phyloP scores from a whole-genome alignment of 2,888 invertebrate species.

The Zootermopsis nevadensis region DNA sequence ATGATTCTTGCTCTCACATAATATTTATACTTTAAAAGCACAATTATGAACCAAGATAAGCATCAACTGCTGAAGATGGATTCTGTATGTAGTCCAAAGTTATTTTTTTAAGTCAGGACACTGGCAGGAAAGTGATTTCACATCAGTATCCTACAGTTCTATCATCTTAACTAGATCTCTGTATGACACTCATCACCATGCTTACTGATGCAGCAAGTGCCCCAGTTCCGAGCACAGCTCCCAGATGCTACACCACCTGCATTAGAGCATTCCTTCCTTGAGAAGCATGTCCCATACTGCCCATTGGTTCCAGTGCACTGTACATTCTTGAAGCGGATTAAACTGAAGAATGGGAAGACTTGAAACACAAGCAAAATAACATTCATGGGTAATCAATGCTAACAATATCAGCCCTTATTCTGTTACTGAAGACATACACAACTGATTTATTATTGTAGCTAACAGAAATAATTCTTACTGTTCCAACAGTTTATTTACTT shows the following conservation, averaged over 20 bases:
- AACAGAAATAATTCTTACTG: too few relatives aligned
- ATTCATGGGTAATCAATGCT: too few relatives aligned
- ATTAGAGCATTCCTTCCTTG: conserved; percentile 78
- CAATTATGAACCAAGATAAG: too few relatives aligned
- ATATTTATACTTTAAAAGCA: too few relatives aligned
- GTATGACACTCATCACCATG: conserved; percentile 52
- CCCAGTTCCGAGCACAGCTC: conserved; percentile 78
- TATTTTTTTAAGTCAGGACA: too few relatives aligned
- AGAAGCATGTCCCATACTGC: conserved; percentile 80
- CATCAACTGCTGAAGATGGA: too few relatives aligned
- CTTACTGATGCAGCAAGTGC: conserved; percentile 87
- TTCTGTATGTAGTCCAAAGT: too few relatives aligned
- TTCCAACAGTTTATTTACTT: too few relatives aligned
- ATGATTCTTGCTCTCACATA: too few relatives aligned
- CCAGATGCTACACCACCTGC: conserved; percentile 80
- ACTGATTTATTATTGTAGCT: too few relatives aligned
- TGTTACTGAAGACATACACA: too few relatives aligned
- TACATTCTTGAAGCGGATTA: conserved; percentile 81
- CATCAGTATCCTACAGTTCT: not conserved
- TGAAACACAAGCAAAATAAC: not conserved
- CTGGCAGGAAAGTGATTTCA: not conserved
- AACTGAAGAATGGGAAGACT: conserved; percentile 73
- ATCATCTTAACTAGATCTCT: not conserved
- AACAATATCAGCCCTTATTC: too few relatives aligned
- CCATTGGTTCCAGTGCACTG: conserved; percentile 74